phyloP scores from a whole-genome alignment of 2,797 vertebrate genomes.

The Acrossocheilus wenchowensis region DNA sequence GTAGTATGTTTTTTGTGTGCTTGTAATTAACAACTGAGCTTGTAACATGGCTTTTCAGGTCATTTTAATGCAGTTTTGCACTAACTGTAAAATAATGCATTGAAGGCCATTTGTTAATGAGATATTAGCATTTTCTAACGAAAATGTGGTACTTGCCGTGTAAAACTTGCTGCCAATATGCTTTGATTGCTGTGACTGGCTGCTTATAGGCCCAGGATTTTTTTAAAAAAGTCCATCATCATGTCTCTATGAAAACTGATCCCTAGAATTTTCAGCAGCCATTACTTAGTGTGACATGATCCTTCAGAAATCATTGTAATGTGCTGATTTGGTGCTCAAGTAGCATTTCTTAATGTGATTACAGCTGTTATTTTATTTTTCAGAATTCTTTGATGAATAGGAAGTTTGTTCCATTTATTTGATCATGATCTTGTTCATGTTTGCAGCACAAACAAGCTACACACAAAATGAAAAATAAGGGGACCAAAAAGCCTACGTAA shows the following conservation, averaged over 20 bases:
- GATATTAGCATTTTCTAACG: not conserved
- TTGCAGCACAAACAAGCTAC: not conserved
- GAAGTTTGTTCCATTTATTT: not conserved
- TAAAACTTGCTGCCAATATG: not conserved
- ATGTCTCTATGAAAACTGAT: not conserved
- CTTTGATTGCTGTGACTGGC: too few relatives aligned
- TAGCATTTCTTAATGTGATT: not conserved
- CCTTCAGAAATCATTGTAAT: not conserved
- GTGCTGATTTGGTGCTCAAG: not conserved
- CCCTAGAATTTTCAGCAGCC: not conserved
- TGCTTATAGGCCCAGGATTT: not conserved
- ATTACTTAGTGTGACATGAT: constrained; percentile 3
- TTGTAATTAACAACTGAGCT: constrained; percentile 34
- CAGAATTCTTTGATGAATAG: not conserved
- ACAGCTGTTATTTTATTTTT: not conserved
- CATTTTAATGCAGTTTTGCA: constrained; percentile 22
- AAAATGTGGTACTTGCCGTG: not conserved
- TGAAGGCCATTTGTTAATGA: not conserved
- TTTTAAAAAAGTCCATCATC: not conserved
- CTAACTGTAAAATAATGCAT: not conserved
- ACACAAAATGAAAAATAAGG: not conserved
- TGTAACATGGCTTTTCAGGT: constrained; percentile 20
- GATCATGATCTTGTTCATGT: not conserved
- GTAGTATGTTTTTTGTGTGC: constrained; percentile 1
- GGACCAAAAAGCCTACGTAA: not conserved